A percentile compares a stretch with the other conserved stretches of the same genome.
phyloP scores from a whole-genome alignment of 35 echinoderm and acorn worm species.

The Diadema setosum region DNA sequence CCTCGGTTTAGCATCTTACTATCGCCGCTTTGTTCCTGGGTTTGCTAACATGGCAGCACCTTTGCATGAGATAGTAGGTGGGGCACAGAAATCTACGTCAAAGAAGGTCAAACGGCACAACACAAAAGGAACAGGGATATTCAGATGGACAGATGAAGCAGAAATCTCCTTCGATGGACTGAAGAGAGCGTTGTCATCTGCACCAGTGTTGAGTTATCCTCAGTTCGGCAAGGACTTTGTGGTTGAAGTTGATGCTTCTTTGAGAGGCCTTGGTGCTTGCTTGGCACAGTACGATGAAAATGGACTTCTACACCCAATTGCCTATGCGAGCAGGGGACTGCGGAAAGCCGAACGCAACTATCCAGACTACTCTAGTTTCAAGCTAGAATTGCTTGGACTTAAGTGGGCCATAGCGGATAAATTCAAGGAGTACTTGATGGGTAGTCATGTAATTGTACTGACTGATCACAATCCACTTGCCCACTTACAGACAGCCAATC shows the following conservation, averaged over 20 bases:
- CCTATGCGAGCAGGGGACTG: neutral
- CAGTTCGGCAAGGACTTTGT: neutral
- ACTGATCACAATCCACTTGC: neutral
- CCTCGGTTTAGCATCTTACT: conserved; percentile 54
- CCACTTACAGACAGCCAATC: neutral
- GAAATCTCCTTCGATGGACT: neutral
- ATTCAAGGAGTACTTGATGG: neutral
- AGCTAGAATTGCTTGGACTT: neutral
- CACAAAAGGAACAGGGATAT: too few relatives aligned
- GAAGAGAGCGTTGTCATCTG: neutral
- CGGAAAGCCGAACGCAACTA: neutral
- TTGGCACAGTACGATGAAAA: neutral
- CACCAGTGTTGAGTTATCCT: neutral
- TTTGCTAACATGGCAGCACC: neutral
- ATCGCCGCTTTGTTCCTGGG: conserved; percentile 11
- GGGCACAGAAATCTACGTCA: too few relatives aligned
- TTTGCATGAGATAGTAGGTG: neutral
- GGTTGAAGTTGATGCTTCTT: neutral
- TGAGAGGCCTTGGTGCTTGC: neutral
- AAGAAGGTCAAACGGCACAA: too few relatives aligned
- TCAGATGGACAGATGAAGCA: neutral
- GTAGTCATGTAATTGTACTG: neutral
- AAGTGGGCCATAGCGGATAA: neutral
- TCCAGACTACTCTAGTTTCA: neutral
- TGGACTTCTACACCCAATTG: neutral